A percentile compares a stretch with the other conserved stretches of the same genome.
phyloP scores from a whole-genome alignment of 2,113 vertebrate species.

The Cheirogaleus medius region DNA sequence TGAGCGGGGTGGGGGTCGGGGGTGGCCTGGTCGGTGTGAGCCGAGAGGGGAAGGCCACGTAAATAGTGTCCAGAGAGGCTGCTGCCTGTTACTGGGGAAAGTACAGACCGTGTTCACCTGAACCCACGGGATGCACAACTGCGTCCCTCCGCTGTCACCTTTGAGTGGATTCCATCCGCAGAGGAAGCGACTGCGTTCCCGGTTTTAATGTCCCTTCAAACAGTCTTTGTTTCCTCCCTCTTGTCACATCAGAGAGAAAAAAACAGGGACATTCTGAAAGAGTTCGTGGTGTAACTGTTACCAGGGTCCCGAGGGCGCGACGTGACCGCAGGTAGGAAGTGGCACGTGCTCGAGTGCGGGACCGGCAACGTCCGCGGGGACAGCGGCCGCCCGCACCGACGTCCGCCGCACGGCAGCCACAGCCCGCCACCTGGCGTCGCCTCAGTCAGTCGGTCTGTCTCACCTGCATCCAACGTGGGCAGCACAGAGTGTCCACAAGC shows the following conservation, averaged over 20 bases:
- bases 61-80: not conserved
- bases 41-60: not conserved
- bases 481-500: not conserved
- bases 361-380: fast-evolving
- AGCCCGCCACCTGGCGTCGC: not conserved
- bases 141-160: not conserved
- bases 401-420: fast-evolving
- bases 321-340: not conserved
- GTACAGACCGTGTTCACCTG: not conserved
- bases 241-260: not conserved
- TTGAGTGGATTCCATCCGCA: not conserved
- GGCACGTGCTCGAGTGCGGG: not conserved
- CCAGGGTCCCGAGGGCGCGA: not conserved
- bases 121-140: not conserved
- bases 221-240: not conserved
- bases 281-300: not conserved
- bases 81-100: not conserved
- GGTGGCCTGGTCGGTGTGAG: not conserved
- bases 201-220: not conserved
- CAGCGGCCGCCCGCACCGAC: no score
- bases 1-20: no score
- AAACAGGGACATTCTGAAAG: not conserved
- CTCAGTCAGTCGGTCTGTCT: not conserved
- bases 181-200: fast-evolving
- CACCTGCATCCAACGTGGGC: not conserved